Evolutionary conservation across 2,113 vertebrate genomes (phyloP).

Genomic region (Xenotilapia leptura): DNA sequence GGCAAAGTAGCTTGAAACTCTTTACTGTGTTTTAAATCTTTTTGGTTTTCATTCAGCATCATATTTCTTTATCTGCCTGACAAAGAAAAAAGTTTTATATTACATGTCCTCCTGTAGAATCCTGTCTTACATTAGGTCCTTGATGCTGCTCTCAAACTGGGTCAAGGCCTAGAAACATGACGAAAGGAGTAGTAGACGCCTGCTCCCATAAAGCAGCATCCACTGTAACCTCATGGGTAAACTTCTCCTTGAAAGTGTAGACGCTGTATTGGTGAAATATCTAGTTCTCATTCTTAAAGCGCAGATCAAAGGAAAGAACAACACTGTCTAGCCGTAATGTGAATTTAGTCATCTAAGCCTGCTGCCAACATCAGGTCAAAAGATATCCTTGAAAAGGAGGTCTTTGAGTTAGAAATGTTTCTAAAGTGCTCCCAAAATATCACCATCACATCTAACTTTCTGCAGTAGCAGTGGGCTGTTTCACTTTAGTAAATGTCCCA

Average conservation of each 20-base stretch:
- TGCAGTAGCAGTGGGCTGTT: not conserved
- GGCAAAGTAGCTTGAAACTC: not conserved
- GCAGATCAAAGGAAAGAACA: not conserved
- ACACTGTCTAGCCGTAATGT: not conserved
- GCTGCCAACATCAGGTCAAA: not conserved
- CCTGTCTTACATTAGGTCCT: not conserved
- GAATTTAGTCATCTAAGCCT: not conserved
- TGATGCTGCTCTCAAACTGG: conserved; percentile 26
- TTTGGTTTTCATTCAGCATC: not conserved
- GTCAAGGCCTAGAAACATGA: conserved; percentile 38
- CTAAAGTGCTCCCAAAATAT: not conserved
- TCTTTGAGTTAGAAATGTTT: not conserved
- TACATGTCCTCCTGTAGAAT: not conserved
- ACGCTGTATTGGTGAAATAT: not conserved
- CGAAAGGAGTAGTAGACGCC: not conserved
- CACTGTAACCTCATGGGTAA: conserved; percentile 13
- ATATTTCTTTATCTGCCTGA: not conserved
- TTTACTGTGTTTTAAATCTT: not conserved
- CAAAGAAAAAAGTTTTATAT: not conserved
- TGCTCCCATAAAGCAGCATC: conserved; percentile 10
- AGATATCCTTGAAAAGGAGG: not conserved
- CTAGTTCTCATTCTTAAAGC: not conserved
- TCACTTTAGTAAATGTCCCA: not conserved
- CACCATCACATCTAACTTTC: not conserved
- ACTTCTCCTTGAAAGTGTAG: conserved; percentile 17